Evolutionary conservation across 1,140 invertebrate genomes (phyloP).

Genomic region (Scaptodrosophila lebanonensis): DNA sequence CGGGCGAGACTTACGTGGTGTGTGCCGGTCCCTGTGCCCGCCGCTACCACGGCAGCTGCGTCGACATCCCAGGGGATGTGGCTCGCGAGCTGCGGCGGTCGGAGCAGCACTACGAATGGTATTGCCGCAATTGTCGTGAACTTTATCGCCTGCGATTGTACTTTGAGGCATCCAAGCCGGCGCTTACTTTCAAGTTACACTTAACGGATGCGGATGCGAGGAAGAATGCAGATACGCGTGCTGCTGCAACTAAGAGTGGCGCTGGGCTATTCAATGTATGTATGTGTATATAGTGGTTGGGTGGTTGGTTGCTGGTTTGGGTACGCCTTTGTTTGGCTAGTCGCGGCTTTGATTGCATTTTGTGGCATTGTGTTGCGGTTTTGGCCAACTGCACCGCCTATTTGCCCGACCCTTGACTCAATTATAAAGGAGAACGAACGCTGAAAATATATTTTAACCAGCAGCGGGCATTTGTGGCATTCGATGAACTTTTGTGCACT

Average conservation of each 20-base stretch:
- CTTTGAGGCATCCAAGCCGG: conserved; percentile 51
- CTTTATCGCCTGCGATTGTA: conserved; percentile 74
- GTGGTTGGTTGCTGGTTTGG: not conserved
- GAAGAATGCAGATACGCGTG: too few relatives aligned
- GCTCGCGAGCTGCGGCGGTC: conserved; percentile 27
- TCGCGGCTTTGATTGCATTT: too few relatives aligned
- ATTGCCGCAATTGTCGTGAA: conserved; percentile 68
- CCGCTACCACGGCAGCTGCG: conserved; percentile 46
- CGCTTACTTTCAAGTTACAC: not conserved
- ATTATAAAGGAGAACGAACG: too few relatives aligned
- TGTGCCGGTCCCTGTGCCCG: conserved; percentile 58
- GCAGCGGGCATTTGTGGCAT: too few relatives aligned
- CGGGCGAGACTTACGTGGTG: conserved; percentile 29
- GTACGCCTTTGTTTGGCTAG: conserved; percentile 11
- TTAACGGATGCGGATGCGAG: conserved; percentile 3
- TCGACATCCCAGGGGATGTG: conserved; percentile 50
- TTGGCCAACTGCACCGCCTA: not conserved
- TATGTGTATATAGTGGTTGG: not conserved
- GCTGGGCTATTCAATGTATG: too few relatives aligned
- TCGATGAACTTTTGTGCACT: too few relatives aligned
- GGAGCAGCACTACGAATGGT: conserved; percentile 48
- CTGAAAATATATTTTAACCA: too few relatives aligned
- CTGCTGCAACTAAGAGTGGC: too few relatives aligned
- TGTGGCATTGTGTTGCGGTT: too few relatives aligned
- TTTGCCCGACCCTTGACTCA: too few relatives aligned